Evolutionary conservation across 2,888 invertebrate species (phyloP), one percentile per base, ranked within the genome.

Genomic region (Tryphoninae sp.): DNA sequence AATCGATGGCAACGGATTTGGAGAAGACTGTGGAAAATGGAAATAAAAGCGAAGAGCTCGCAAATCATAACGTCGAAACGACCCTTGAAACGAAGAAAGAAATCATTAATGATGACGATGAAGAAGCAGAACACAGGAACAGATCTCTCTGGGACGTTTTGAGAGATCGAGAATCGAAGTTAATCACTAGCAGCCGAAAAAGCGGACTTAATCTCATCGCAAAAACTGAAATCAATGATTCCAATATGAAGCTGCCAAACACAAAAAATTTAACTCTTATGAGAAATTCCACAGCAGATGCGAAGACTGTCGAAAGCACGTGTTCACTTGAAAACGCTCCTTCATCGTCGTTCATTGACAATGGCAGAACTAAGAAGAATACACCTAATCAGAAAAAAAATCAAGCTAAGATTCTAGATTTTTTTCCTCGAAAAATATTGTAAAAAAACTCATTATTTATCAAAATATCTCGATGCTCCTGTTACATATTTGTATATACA

Each of bases 351-450:
- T 49, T 76, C 3, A 9, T 42, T 8, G 13, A 19, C 8, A 49
- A 51, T 45, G 51, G 58, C 4, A 26, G 22, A 19, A 8, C 4
- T 2, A 73, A 76, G 49, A 82, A 58, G 13, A 80, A 61, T 19
- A 72, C n/a, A 68, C 9, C 51, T 33, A 23, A 3, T 2, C 42
- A 65, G 16, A 80, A 55, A 22, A 80, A 40, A 9, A 77, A 74
- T 51, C 85, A 85, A 69, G 65, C 75, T 16, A 83, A 82, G 51
- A 85, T 85, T 23, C 45, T 78, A 0, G 85, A 85, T 19, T 85
- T 82, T 65, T 85, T 85, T 83, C 67, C 82, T 71, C 75, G 62
- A 45, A 84, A 75, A 62, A 80, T 81, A 26, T 69, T 59, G 65
- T 81, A 73, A 75, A 69, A 49, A 53, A 19, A 40, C 3, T 51